Conservation (phyloP, 2,888 invertebrate species). For the Torymus auratus region DNA sequence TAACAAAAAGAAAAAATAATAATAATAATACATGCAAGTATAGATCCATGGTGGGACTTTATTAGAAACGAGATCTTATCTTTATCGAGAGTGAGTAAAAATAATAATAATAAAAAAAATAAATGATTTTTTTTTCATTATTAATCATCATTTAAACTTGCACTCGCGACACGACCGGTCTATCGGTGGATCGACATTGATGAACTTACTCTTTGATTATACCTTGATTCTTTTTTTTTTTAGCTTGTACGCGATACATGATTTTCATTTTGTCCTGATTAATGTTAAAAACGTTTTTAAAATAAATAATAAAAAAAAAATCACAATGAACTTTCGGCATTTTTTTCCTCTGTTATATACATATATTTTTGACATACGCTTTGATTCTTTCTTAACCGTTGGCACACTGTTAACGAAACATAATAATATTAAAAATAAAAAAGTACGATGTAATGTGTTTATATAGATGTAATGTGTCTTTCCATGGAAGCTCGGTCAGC, state of each 20-base stretch:
- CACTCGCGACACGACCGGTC: conserved; percentile 41
- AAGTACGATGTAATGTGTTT: conserved; percentile 26
- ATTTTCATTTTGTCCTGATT: conserved; percentile 21
- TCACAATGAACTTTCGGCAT: conserved; percentile 43
- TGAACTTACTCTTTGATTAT: conserved; percentile 28
- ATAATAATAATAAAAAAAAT: conserved; percentile 18
- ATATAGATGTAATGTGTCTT: conserved; percentile 43
- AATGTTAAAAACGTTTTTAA: too few species aligned
- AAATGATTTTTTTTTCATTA: conserved; percentile 7
- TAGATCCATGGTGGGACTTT: conserved; percentile 49
- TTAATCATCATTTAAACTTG: conserved; percentile 47
- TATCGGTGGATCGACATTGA: conserved; percentile 31
- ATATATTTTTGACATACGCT: conserved; percentile 36
- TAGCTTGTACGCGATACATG: too few species aligned
- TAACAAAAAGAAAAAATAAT: conserved; percentile 14
- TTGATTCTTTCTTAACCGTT: conserved; percentile 25
- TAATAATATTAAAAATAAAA: background rate
- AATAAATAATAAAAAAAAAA: too few species aligned
- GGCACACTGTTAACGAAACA: too few species aligned
- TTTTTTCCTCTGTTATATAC: conserved; percentile 46
- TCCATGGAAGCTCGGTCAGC: conserved; percentile 43
- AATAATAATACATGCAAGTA: too few species aligned
- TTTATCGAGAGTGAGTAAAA: conserved; percentile 3
- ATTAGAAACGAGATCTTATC: conserved; percentile 34
- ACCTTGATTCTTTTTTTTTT: too few species aligned